A percentile compares a stretch with the other conserved stretches of the same genome.
Conservation (phyloP, 2,888 invertebrate genomes). For the Megastigmus dorsalis region DNA sequence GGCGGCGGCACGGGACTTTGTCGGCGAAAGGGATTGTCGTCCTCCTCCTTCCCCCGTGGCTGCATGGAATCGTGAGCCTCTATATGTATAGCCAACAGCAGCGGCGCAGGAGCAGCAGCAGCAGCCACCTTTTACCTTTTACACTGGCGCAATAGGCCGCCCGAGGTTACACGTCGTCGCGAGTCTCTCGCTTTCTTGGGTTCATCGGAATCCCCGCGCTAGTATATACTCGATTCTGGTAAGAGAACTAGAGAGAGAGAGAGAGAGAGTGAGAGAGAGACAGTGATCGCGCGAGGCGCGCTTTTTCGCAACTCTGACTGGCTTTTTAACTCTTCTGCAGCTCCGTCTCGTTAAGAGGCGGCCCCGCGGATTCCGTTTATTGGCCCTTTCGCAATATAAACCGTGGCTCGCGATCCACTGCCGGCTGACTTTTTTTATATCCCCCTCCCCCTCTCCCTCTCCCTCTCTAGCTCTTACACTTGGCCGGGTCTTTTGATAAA, state of each 20-base stretch:
- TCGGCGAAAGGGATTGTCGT: constrained; percentile 21
- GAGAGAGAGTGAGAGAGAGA: too few species aligned
- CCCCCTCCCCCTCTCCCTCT: neutral
- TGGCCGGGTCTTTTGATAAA: constrained; percentile 7
- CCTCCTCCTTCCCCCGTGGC: too few species aligned
- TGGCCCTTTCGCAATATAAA: constrained; percentile 19
- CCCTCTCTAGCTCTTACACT: neutral
- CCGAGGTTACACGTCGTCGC: constrained; percentile 52
- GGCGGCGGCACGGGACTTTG: neutral
- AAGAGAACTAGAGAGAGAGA: too few species aligned
- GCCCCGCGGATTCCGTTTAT: constrained; percentile 5
- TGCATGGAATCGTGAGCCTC: constrained; percentile 13
- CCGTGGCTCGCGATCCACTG: neutral
- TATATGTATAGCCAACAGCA: too few species aligned
- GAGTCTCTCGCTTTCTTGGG: too few species aligned
- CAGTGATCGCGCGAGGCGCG: too few species aligned
- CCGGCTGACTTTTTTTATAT: too few species aligned
- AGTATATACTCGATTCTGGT: too few species aligned
- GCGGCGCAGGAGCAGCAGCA: too few species aligned
- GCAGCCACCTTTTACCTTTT: constrained; percentile 33
- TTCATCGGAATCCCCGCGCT: neutral
- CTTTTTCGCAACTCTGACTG: constrained; percentile 40
- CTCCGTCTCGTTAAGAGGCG: neutral
- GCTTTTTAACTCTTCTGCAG: too few species aligned
- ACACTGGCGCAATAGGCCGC: constrained; percentile 38